phyloP scores from a whole-genome alignment of 2,888 invertebrate genomes.

The Eupsilia transversa region DNA sequence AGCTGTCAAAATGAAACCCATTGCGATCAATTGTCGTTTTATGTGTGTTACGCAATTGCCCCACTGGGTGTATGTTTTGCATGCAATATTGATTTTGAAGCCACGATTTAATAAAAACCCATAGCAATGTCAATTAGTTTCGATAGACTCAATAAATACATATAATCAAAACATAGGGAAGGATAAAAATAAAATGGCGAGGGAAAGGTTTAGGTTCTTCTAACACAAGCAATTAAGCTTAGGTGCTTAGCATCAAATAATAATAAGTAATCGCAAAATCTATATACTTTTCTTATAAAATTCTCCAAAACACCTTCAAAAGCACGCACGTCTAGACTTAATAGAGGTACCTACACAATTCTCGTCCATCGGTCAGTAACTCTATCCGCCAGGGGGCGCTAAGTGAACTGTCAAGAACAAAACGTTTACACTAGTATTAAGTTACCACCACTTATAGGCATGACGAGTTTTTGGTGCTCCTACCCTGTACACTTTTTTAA shows the following conservation, averaged over 20 bases:
- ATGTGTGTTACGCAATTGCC: too few species aligned
- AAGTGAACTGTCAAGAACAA: conserved; percentile 56
- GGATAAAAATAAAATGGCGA: not conserved
- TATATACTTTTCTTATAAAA: not conserved
- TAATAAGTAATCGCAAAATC: not conserved
- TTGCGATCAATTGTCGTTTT: too few species aligned
- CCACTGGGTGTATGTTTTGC: too few species aligned
- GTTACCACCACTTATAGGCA: conserved; percentile 56
- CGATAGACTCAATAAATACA: not conserved
- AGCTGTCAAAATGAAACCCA: too few species aligned
- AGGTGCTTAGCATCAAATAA: too few species aligned
- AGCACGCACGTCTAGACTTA: conserved; percentile 36
- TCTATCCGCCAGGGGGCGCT: conserved; percentile 51
- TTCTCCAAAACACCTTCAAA: conserved; percentile 1
- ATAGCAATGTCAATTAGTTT: too few species aligned
- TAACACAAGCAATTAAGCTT: not conserved
- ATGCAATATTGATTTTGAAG: not conserved
- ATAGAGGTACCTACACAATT: conserved; percentile 35
- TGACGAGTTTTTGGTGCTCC: conserved; percentile 40
- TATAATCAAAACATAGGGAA: not conserved
- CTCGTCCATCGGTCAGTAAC: conserved; percentile 65
- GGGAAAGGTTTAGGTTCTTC: not conserved
- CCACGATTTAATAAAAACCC: not conserved
- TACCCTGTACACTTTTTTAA: conserved; percentile 28
- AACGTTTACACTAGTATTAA: conserved; percentile 56